A percentile compares a stretch with the other conserved stretches of the same genome.
Conservation (phyloP, 2,797 vertebrate genomes). For the Neosalanx taihuensis region DNA sequence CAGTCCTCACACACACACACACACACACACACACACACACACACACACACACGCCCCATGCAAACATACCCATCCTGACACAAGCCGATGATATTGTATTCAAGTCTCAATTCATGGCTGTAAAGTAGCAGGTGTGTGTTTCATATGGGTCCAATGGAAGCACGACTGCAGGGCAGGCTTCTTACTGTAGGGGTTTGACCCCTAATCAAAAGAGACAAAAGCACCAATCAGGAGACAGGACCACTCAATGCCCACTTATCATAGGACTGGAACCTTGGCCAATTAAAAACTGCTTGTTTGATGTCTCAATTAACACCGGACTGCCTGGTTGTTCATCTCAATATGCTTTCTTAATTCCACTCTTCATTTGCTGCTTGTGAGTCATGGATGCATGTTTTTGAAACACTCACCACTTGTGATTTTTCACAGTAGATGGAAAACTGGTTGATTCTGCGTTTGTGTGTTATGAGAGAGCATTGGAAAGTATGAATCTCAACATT, state of each 20-base stretch:
- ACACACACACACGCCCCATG: constrained; percentile 27
- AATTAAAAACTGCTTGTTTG: constrained; percentile 51
- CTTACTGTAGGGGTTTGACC: constrained; percentile 50
- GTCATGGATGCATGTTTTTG: constrained; percentile 14
- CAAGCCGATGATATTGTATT: constrained; percentile 59
- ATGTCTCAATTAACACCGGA: constrained; percentile 44
- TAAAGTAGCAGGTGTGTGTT: constrained; percentile 79
- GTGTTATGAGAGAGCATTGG: no score
- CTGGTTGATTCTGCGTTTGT: no score
- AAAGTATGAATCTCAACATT: no score
- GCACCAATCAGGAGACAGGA: constrained; percentile 37
- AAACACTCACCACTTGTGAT: neutral
- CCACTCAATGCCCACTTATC: constrained; percentile 18
- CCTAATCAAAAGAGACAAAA: constrained; percentile 47
- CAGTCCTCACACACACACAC: neutral
- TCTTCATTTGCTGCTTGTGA: constrained; percentile 9
- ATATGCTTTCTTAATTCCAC: constrained; percentile 9
- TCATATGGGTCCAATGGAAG: constrained; percentile 65
- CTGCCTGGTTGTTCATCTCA: constrained; percentile 6
- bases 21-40: constrained; percentile 8
- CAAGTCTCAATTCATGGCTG: constrained; percentile 66
- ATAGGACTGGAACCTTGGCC: constrained; percentile 30
- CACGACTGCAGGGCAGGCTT: constrained; percentile 60
- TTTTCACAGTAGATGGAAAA: neutral
- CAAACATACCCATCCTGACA: constrained; percentile 12